Evolutionary conservation across 2,888 invertebrate genomes (phyloP), one percentile per base, ranked within the genome.

Genomic region (Agapostemon virescens): DNA sequence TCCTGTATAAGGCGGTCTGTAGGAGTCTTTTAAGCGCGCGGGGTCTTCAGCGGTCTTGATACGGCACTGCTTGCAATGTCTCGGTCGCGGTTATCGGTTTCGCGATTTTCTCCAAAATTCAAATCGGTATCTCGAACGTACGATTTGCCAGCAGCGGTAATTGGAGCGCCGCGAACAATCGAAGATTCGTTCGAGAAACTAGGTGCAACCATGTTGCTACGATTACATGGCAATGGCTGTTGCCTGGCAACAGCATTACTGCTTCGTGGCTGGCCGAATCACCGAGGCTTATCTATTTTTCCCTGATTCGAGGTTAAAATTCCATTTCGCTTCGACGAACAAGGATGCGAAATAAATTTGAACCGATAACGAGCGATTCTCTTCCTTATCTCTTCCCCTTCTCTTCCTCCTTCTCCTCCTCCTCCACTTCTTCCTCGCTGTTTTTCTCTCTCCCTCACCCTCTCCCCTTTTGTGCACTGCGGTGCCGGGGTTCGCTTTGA

Each of bases 241-340:
- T 91, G 90, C 91, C 81, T 90, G 83, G 91, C 90, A 91, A 92
- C 90, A 90, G 88, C 90, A 89, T 91, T 90, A 85, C 84, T 74
- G 42, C 72, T 63, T 71, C 55, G 30, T 45, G 36, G 71, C 23
- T 69, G 67, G 68, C 33, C 70, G 74, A 85, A 82, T 85, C 84
- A 81, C 83, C 76, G 83, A 71, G 74, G 84, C 85, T 83, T 72
- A 79, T 77, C 70, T 69, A 77, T 68, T 74, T 52, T 69, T 70
- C 15, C 6, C 15, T 33, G 58, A 23, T 42, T 71, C 63, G 40
- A 26, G 15, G 75, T 69, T 58, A 30, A 30, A 66, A 63, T n/a
- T 71, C 33, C 26, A 17, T 49, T 52, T 55, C 55, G 23, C 45
- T 36, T 61, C 26, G 20, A 42, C 52, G 45, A 49, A 30, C 40